Evolutionary conservation across 2,888 invertebrate species (phyloP).

Genomic region (Heteromyza rotundicornis): DNA sequence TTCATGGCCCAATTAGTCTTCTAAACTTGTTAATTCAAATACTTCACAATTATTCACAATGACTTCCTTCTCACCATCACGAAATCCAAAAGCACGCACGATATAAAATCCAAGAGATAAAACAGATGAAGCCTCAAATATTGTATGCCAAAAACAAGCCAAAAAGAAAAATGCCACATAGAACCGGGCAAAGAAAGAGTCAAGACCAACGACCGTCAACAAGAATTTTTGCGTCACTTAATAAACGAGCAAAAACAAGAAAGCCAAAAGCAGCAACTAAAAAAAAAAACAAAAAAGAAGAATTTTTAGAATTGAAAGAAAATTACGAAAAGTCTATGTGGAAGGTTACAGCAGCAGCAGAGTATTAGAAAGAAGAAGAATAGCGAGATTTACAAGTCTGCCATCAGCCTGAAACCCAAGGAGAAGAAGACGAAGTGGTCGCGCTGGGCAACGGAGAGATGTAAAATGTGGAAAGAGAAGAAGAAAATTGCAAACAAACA

Average conservation of each 20-base stretch:
- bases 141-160: neutral
- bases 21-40: too few relatives aligned
- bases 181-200: neutral
- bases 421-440: neutral
- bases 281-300: slow-evolving; percentile 2
- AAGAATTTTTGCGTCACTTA: slow-evolving; percentile 5
- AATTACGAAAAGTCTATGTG: neutral
- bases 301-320: slow-evolving; percentile 1
- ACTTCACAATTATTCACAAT: too few relatives aligned
- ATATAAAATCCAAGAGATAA: too few relatives aligned
- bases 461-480: slow-evolving; percentile 6
- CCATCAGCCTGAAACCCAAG: neutral
- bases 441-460: too few relatives aligned
- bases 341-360: neutral
- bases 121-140: too few relatives aligned
- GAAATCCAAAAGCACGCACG: too few relatives aligned
- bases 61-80: too few relatives aligned
- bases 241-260: neutral
- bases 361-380: neutral
- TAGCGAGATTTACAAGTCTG: slow-evolving; percentile 18
- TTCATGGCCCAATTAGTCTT: too few relatives aligned
- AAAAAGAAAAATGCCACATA: neutral
- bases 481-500: neutral
- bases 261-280: neutral
- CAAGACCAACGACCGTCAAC: slow-evolving; percentile 1